A percentile compares a stretch with the other conserved stretches of the same genome.
phyloP scores from a whole-genome alignment of 2,888 invertebrate genomes.

The Athalia cordata region DNA sequence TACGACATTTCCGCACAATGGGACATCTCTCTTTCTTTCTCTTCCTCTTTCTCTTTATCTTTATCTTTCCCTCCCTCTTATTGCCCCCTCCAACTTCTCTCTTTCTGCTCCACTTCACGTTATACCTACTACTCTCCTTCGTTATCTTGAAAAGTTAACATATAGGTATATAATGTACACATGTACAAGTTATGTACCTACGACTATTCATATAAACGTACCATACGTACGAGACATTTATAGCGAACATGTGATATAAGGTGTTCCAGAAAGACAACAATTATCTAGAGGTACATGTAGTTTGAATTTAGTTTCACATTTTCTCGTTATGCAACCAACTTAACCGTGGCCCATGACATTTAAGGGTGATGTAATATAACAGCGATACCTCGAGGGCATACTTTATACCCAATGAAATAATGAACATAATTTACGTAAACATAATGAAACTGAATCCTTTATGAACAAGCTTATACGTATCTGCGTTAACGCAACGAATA shows the following conservation, averaged over 20 bases:
- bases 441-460: no score
- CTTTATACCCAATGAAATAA: no score
- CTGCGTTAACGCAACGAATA: not conserved
- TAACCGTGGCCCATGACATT: not conserved
- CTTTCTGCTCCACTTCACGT: slow-evolving; percentile 14
- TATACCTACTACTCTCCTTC: slow-evolving; percentile 19
- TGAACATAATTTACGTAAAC: no score
- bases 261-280: slow-evolving; percentile 26
- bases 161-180: slow-evolving; percentile 2
- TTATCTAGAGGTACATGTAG: not conserved
- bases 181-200: not conserved
- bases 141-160: slow-evolving; percentile 33
- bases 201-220: not conserved
- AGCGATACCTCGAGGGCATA: no score
- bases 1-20: slow-evolving; percentile 34
- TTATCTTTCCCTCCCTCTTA: not conserved
- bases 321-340: slow-evolving; percentile 6
- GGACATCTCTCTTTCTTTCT: not conserved
- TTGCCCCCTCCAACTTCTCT: not conserved
- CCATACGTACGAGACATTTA: not conserved
- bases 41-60: not conserved
- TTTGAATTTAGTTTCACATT: slow-evolving; percentile 19
- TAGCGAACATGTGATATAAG: not conserved
- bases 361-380: no score
- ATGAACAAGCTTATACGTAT: no score